Percentiles rank a stretch among this genome's conserved stretches.
phyloP scores from a whole-genome alignment of 1,140 invertebrate species.

The Drosophila setifemur region DNA sequence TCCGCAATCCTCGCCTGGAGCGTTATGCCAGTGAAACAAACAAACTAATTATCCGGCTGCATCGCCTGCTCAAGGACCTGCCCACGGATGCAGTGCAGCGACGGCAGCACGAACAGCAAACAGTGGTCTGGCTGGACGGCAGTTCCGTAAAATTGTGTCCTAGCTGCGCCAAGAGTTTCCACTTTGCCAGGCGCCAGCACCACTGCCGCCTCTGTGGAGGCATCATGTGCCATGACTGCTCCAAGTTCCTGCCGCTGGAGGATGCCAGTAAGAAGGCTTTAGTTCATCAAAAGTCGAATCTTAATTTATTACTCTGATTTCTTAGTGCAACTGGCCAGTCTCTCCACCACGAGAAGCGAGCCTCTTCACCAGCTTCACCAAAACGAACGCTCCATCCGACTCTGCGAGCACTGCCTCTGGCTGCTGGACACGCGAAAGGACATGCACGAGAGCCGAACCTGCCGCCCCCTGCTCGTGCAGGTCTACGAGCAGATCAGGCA shows the following conservation, averaged over 20 bases:
- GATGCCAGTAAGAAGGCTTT: conserved; percentile 94
- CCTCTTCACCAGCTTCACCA: conserved; percentile 50
- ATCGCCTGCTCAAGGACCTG: conserved; percentile 94
- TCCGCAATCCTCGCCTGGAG: conserved; percentile 90
- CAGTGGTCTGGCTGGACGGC: conserved; percentile 97
- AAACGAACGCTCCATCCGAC: conserved; percentile 86
- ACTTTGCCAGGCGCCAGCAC: conserved; percentile 94
- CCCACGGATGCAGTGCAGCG: conserved; percentile 91
- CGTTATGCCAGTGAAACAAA: conserved; percentile 97
- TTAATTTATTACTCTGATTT: not conserved
- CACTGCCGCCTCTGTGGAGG: conserved; percentile 98
- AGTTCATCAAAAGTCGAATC: too few relatives aligned
- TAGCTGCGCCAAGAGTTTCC: conserved; percentile 94
- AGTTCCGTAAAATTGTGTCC: conserved; percentile 94
- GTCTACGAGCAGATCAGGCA: conserved; percentile 92
- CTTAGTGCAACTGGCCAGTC: conserved; percentile 70
- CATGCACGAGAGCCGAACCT: conserved; percentile 90
- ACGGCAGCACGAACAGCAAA: conserved; percentile 90
- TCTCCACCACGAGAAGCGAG: conserved; percentile 61
- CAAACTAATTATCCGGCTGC: conserved; percentile 95
- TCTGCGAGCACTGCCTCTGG: conserved; percentile 92
- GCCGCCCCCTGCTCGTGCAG: conserved; percentile 90
- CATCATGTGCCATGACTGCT: conserved; percentile 97
- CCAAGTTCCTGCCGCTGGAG: conserved; percentile 91
- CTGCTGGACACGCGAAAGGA: conserved; percentile 91